Percentiles rank a stretch among this genome's conserved stretches.
These are phyloP conservation scores for Cantharis rustica DNA, from an alignment of 2,888 invertebrate genomes.

Conservation along the genomic window DNA sequence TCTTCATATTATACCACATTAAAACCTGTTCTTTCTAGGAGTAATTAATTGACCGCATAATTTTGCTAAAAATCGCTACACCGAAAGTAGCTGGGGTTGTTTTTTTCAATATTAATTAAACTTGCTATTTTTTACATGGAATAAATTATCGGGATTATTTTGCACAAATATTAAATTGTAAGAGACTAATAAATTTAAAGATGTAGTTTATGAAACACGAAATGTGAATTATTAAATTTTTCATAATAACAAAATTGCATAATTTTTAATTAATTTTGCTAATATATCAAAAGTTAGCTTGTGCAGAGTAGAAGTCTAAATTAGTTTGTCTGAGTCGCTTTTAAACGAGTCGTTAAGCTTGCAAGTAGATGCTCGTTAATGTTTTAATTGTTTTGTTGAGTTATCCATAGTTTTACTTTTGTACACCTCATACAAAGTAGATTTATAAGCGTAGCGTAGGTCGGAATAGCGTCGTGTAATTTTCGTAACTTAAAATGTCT, in stretches of 20 bases:
- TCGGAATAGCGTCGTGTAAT: constrained; percentile 43
- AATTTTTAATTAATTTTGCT: not conserved
- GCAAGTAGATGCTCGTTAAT: constrained; percentile 53
- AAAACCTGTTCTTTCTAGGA: not conserved
- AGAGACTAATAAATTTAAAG: not conserved
- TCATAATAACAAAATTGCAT: not conserved
- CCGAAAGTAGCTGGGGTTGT: not conserved
- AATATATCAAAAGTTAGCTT: not conserved
- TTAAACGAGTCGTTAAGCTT: constrained; percentile 52
- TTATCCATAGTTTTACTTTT: constrained; percentile 45
- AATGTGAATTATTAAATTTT: not conserved
- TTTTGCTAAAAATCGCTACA: not conserved
- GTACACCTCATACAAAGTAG: constrained; percentile 40
- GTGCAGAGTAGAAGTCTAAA: constrained; percentile 4
- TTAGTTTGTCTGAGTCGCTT: constrained; percentile 40
- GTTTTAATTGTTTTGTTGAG: constrained; percentile 54
- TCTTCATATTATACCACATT: not conserved
- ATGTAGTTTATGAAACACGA: not conserved
- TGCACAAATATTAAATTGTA: not conserved
- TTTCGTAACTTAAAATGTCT: constrained; percentile 39
- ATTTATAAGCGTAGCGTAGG: constrained; percentile 41
- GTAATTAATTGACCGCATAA: not conserved
- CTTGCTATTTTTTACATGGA: not conserved
- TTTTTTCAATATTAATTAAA: not conserved
- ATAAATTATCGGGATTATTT: not conserved